Base-by-base conservation (phyloP, 2,888 invertebrate species). In the Stenoptilia bipunctidactyla region DNA sequence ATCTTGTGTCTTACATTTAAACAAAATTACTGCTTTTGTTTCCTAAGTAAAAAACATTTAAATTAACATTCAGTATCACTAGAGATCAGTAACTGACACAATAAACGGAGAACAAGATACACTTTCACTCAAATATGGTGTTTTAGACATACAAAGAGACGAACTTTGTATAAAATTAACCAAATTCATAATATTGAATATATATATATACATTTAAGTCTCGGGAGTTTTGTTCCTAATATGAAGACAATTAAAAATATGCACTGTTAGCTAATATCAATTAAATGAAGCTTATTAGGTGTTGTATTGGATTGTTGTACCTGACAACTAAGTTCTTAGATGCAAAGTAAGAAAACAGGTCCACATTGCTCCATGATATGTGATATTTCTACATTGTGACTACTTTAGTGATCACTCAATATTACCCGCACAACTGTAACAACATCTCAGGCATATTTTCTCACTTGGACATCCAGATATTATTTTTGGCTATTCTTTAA, bases 141-240 rank as follows among this genome's bases (percentile, higher is more conserved):
- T 62, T 52, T 43, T 48, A 51, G n/a, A 58, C 56, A 64, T 57
- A 63, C 55, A 55, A 72, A 70, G 72, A 61, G 59, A 63, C 56
- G 50, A 71, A 75, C 77, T 77, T 75, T 75, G 76, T 82, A 82
- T 71, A 79, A 82, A 82, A 80, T 76, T 77, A 79, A 80, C 63
- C 67, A 75, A 79, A 76, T 70, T 71, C 67, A 65, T 74, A 79
- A 77, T 72, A 69, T 70, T 74, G 75, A 76, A 77, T 82, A 82
- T 82, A 82, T 80, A 82, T 79, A 80, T 70, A 82, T 80, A 82
- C 79, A 80, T 70, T 74, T 70, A 69, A 67, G 68, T 74, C 67
- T 73, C 64, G 64, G 66, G 67, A 72, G 58, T 61, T 67, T 68
- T 71, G 69, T 68, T 75, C 60, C 73, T 77, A 76, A 72, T 66